These are phyloP conservation scores for Cryptocheilus praepositus DNA, from an alignment of 2,888 invertebrate species.

Conservation along the genomic window DNA sequence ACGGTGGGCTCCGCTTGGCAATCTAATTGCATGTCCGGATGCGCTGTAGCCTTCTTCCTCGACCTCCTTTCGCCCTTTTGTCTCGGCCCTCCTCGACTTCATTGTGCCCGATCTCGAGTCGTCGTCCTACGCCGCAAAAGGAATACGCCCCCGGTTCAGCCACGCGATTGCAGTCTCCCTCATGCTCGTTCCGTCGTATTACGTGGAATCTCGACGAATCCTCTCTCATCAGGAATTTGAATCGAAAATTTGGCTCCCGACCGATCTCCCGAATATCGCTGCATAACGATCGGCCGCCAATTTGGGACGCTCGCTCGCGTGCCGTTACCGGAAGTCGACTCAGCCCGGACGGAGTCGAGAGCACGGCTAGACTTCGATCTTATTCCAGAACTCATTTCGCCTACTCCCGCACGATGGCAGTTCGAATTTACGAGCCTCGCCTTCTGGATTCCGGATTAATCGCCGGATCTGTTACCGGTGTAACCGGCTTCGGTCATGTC, in stretches of 20 bases:
- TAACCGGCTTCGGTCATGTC: slow-evolving; percentile 9
- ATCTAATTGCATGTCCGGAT: neutral
- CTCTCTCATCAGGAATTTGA: neutral
- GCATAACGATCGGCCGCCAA: too few relatives aligned
- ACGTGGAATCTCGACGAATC: slow-evolving; percentile 3
- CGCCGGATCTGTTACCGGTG: slow-evolving; percentile 32
- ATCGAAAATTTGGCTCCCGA: too few relatives aligned
- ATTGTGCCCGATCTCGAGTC: slow-evolving; percentile 1
- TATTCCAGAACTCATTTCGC: slow-evolving; percentile 41
- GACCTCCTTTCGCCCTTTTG: slow-evolving; percentile 11
- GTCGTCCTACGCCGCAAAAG: neutral
- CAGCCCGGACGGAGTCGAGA: slow-evolving; percentile 15
- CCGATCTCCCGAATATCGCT: too few relatives aligned
- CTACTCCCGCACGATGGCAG: slow-evolving; percentile 11
- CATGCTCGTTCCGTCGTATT: slow-evolving; percentile 1
- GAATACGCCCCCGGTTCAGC: slow-evolving; percentile 4
- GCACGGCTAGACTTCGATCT: slow-evolving; percentile 41
- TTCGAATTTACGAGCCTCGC: slow-evolving; percentile 36
- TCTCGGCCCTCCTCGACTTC: too few relatives aligned
- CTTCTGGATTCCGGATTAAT: slow-evolving; percentile 31
- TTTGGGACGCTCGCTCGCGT: too few relatives aligned
- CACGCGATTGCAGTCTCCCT: neutral
- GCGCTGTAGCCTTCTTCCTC: slow-evolving; percentile 5
- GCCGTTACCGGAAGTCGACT: slow-evolving; percentile 3
- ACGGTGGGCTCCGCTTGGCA: neutral